These are phyloP conservation scores for Ranitomeya variabilis DNA, from an alignment of 2,113 vertebrate species.

Conservation along the genomic window DNA sequence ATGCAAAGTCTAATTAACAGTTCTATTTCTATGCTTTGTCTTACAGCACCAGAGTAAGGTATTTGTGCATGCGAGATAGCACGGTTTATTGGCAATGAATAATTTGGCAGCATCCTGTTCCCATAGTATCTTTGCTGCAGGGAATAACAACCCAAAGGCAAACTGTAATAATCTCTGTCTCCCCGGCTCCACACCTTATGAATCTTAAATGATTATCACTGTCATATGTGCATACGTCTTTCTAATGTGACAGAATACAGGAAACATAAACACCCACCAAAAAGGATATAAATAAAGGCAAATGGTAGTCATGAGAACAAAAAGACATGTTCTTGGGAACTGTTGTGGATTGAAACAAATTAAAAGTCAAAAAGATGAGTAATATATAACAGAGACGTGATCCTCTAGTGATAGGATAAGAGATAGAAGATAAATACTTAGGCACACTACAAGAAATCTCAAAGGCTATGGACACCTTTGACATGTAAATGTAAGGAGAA, in stretches of 20 bases:
- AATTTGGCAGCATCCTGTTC: slow-evolving; percentile 37
- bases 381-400: neutral
- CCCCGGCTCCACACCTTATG: slow-evolving; percentile 13
- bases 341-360: slow-evolving; percentile 14
- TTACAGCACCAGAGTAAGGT: neutral
- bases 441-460: neutral
- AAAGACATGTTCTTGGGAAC: neutral
- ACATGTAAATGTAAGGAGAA: no score
- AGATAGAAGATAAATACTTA: neutral
- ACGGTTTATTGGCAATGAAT: slow-evolving; percentile 42
- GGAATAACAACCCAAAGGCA: slow-evolving; percentile 52
- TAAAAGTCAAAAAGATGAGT: slow-evolving; percentile 16
- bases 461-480: no score
- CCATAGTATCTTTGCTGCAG: slow-evolving; percentile 40
- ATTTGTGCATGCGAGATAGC: slow-evolving; percentile 19
- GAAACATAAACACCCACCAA: slow-evolving; percentile 30
- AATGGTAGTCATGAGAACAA: slow-evolving; percentile 42
- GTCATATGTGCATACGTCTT: slow-evolving; percentile 38
- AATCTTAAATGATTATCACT: slow-evolving; percentile 53
- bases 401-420: neutral
- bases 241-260: slow-evolving; percentile 41
- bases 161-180: slow-evolving; percentile 45
- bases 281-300: slow-evolving; percentile 43
- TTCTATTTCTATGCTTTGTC: neutral
- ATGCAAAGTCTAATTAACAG: neutral